These are phyloP conservation scores for Lithophane socia DNA, from an alignment of 2,888 invertebrate genomes.

Conservation along the genomic window DNA sequence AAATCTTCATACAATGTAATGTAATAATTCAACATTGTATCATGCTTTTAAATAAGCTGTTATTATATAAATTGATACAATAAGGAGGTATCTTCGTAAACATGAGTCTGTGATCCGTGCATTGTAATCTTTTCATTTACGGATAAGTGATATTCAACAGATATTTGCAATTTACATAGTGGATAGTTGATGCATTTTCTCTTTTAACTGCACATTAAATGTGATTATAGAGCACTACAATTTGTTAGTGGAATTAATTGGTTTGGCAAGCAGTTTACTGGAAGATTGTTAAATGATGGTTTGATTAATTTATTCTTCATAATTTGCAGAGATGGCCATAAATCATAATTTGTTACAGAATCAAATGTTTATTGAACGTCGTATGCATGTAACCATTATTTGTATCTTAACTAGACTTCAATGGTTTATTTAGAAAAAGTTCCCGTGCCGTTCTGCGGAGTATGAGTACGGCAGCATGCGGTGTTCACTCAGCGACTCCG, in stretches of 20 bases:
- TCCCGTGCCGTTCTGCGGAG: conserved; percentile 97
- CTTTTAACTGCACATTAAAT: conserved; percentile 45
- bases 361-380: not conserved
- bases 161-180: conserved; percentile 53
- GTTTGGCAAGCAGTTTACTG: conserved; percentile 12
- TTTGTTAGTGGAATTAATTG: conserved; percentile 15
- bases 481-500: conserved; percentile 97
- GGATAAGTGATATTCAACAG: conserved; percentile 39
- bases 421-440: conserved; percentile 92
- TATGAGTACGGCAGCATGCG: conserved; percentile 98
- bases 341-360: not conserved
- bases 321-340: not conserved
- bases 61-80: conserved; percentile 55
- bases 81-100: conserved; percentile 40
- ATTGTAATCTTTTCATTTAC: conserved; percentile 63
- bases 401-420: not conserved
- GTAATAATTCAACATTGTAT: conserved; percentile 29
- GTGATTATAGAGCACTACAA: conserved; percentile 35
- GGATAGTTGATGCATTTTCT: conserved; percentile 18
- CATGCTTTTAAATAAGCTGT: conserved; percentile 26
- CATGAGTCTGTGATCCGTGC: conserved; percentile 29
- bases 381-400: not conserved
- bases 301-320: not conserved
- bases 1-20: conserved; percentile 20
- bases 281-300: not conserved